phyloP scores from a whole-genome alignment of 2,888 invertebrate genomes.

The Lutraria lutraria region DNA sequence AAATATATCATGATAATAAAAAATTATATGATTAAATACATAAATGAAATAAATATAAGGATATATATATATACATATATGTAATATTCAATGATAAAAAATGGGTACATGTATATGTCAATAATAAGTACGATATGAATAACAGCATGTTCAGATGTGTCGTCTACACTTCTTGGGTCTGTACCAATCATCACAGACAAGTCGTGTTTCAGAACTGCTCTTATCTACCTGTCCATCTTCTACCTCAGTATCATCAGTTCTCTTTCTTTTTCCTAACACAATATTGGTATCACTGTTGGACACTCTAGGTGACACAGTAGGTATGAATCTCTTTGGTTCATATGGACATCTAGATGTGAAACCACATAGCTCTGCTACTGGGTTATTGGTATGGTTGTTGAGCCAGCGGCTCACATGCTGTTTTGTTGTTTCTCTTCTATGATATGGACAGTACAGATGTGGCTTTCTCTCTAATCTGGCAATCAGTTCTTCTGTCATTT shows the following conservation, averaged over 20 bases:
- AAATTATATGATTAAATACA: too few species aligned
- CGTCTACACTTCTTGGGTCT: conserved; percentile 17
- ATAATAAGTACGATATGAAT: neutral
- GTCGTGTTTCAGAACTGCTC: conserved; percentile 26
- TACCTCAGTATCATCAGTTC: neutral
- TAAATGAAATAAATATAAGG: too few species aligned
- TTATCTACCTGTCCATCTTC: neutral
- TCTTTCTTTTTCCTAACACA: conserved; percentile 30
- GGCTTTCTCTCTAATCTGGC: conserved; percentile 12
- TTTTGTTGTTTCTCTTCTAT: conserved; percentile 9
- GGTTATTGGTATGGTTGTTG: conserved; percentile 8
- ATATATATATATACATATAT: too few species aligned
- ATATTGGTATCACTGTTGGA: conserved; percentile 27
- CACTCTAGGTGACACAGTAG: neutral
- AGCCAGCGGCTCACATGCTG: conserved; percentile 28
- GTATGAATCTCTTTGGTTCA: conserved; percentile 29
- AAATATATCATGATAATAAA: too few species aligned
- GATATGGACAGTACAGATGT: conserved; percentile 31
- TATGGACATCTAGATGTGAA: conserved; percentile 24
- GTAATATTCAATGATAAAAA: neutral
- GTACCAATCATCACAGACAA: neutral
- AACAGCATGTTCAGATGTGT: neutral
- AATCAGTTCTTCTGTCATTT: conserved; percentile 9
- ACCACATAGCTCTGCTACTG: conserved; percentile 13
- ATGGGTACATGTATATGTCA: neutral